Base-by-base conservation (phyloP, 2,113 vertebrate species). In the Platanista minor region DNA sequence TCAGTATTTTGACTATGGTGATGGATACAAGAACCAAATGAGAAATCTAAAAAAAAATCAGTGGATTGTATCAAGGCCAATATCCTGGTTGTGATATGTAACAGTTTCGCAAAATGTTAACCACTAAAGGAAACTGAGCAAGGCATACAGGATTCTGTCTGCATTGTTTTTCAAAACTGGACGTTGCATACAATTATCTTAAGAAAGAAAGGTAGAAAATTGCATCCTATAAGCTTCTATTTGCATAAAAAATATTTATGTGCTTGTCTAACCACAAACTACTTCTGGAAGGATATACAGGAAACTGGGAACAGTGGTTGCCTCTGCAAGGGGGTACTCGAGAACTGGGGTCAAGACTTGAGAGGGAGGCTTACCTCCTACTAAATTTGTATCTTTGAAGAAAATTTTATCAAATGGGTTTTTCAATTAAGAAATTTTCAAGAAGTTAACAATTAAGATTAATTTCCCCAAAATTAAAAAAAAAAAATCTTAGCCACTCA, bases 151-250 rank as follows among this genome's bases (percentile, higher is more conserved):
- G n/a, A 39, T 67, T 49, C 43, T 41, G 21, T 52, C 49, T 74
- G 33, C 62, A 69, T 66, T 72, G 57, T 43, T 78, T 95, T 72
- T 77, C 61, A 74, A 62, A 91, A 66, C 8, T 82, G 31, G 11
- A 46, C 8, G 49, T n/a, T 8, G 57, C 54, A 85, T 82, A 77
- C 12, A 71, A 95, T 69, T 52, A 89, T 11, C 29, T 87, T 69
- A 93, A 72, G 77, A 87, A 96, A 75, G 15, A 62, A 95, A 87
- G 25, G 81, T 7, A 87, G 5, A 96, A 84, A 84, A 75, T 5
- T 87, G 49, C 31, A 93, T 46, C 29, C 54, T 61, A 18, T 39
- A 72, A 91, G 27, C 43, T 64, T 88, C 25, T 31, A 93, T 49
- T 25, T 84, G 62, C 25, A 69, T 75, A 61, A 95, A 74, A 87